Percentiles rank a stretch among this genome's conserved stretches.
Conservation (phyloP, 2,113 vertebrate species). For the Nesoenas mayeri region DNA sequence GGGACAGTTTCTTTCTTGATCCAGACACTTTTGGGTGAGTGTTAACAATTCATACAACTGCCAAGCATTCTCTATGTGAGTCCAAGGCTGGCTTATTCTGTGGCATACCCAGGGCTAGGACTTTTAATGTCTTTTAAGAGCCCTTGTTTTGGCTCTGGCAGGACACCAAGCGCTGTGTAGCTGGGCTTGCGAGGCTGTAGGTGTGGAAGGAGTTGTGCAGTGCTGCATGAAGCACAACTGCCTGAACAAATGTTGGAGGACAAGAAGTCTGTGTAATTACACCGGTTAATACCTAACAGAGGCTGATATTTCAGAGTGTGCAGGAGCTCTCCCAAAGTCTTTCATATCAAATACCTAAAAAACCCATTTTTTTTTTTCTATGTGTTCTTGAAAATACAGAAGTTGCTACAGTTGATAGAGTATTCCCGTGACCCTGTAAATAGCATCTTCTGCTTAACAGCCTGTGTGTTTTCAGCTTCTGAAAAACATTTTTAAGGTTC, state of each 20-base stretch:
- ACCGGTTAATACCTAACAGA: conserved; percentile 39
- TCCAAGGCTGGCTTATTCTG: accelerated
- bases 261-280: conserved; percentile 41
- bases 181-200: neutral
- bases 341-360: neutral
- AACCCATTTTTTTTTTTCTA: accelerated
- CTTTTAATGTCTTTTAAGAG: neutral
- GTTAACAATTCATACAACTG: neutral
- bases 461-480: neutral
- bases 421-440: neutral
- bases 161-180: neutral
- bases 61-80: accelerated
- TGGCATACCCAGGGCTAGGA: neutral
- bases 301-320: neutral
- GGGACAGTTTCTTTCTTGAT: neutral
- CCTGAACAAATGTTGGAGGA: conserved; percentile 38
- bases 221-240: neutral
- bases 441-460: neutral
- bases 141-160: neutral
- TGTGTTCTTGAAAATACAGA: neutral
- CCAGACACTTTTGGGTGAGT: neutral
- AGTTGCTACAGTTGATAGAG: neutral
- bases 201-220: conserved; percentile 24
- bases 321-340: neutral
- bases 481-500: neutral